Evolutionary conservation across 1,140 invertebrate genomes (phyloP).

Genomic region (Drosophila sulfurigaster): DNA sequence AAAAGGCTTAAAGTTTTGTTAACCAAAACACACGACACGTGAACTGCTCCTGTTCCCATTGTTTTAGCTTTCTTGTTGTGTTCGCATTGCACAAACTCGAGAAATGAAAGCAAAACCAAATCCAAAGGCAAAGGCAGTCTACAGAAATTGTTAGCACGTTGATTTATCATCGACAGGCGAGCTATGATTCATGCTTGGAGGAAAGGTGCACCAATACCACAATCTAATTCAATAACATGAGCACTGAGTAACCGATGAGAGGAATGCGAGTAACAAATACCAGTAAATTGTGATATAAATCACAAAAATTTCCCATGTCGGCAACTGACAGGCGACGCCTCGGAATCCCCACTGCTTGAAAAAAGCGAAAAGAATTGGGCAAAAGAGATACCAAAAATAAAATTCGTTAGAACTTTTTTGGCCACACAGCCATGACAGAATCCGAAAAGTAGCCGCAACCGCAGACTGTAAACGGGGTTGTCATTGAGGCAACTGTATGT

Average conservation of each 20-base stretch:
- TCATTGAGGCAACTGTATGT: neutral
- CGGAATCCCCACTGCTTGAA: neutral
- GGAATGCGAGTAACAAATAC: conserved; percentile 58
- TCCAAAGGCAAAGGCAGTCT: conserved; percentile 34
- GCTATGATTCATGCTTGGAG: conserved; percentile 6
- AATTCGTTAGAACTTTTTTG: conserved; percentile 72
- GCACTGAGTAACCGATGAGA: conserved; percentile 14
- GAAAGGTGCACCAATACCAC: conserved; percentile 22
- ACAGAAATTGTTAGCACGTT: conserved; percentile 67
- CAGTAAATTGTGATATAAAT: conserved; percentile 81
- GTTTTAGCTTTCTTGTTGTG: conserved; percentile 20
- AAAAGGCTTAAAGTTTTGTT: conserved; percentile 75
- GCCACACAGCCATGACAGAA: conserved; percentile 40
- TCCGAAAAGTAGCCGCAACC: conserved; percentile 42
- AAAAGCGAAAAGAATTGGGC: conserved; percentile 33
- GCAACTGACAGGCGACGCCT: conserved; percentile 58
- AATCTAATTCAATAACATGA: conserved; percentile 74
- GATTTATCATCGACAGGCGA: conserved; percentile 76
- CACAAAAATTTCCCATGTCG: conserved; percentile 67
- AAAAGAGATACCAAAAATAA: conserved; percentile 53
- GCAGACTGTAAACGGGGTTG: conserved; percentile 37
- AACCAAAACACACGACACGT: conserved; percentile 31
- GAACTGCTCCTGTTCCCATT: neutral
- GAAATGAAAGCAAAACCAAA: conserved; percentile 24
- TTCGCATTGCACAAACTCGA: conserved; percentile 41